These are phyloP conservation scores for Hypanus sabinus DNA, from an alignment of 2,113 vertebrate genomes.

Conservation along the genomic window DNA sequence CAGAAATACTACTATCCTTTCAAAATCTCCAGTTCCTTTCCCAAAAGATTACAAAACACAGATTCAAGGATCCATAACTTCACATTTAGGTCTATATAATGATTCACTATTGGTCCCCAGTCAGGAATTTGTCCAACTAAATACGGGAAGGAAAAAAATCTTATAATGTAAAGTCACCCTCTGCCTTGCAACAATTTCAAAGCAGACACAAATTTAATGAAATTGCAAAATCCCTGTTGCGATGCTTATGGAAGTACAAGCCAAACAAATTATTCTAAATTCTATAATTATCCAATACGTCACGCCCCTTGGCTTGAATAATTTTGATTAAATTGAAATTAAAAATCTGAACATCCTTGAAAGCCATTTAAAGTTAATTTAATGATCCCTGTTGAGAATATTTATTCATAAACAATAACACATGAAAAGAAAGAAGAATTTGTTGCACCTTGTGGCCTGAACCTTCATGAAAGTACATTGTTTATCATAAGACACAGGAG, in stretches of 20 bases:
- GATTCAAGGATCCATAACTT: background rate
- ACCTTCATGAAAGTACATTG: background rate
- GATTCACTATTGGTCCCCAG: background rate
- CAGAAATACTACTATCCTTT: background rate
- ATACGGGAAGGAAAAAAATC: background rate
- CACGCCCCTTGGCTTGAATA: background rate
- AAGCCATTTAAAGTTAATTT: constrained; percentile 4
- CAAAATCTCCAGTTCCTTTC: background rate
- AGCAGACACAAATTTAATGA: background rate
- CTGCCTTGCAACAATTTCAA: background rate
- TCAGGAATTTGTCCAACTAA: background rate
- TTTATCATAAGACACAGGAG: background rate
- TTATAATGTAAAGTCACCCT: background rate
- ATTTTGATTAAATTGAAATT: background rate
- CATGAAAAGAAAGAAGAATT: background rate
- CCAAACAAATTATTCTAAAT: background rate
- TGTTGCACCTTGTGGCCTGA: background rate
- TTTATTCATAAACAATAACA: background rate
- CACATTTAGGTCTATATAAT: background rate
- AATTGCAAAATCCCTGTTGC: background rate
- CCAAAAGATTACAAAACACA: background rate
- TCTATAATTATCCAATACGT: background rate
- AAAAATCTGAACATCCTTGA: background rate
- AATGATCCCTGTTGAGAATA: background rate
- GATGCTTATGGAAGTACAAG: background rate